Conservation (phyloP, 2,888 invertebrate species). For the Stenchaetothrips biformis region DNA sequence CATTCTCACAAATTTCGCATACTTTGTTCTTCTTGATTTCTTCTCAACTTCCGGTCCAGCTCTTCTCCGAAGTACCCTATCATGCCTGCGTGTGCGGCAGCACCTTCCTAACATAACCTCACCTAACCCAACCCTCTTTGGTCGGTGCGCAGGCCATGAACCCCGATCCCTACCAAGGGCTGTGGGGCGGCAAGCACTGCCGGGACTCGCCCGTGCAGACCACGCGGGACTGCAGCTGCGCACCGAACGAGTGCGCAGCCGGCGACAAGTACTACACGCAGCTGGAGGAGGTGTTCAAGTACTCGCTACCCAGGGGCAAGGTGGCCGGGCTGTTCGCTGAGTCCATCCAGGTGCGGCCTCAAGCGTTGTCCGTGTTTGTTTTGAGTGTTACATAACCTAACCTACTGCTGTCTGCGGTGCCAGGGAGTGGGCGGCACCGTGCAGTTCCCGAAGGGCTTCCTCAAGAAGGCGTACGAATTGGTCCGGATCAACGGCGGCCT, state of each 20-base stretch:
- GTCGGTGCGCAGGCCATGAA: constrained; percentile 64
- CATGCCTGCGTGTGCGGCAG: not conserved
- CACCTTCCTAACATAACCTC: not conserved
- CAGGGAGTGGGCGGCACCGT: constrained; percentile 88
- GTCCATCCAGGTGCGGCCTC: constrained; percentile 76
- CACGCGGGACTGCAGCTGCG: constrained; percentile 62
- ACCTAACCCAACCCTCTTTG: not conserved
- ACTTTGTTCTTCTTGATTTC: no score
- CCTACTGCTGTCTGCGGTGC: constrained; percentile 31
- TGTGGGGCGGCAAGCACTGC: constrained; percentile 85
- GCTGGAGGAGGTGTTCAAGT: constrained; percentile 69
- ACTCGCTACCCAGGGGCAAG: constrained; percentile 69
- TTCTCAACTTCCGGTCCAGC: no score
- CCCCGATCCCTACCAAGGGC: constrained; percentile 85
- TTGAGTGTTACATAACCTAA: not conserved
- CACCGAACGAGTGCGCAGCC: constrained; percentile 60
- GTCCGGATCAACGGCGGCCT: constrained; percentile 79
- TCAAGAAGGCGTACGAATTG: constrained; percentile 72
- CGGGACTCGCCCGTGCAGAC: constrained; percentile 81
- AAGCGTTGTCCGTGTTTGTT: no score
- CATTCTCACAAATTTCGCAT: no score
- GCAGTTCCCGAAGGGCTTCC: constrained; percentile 83
- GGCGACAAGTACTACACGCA: constrained; percentile 77
- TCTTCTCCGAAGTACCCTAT: no score
- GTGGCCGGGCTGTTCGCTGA: constrained; percentile 91